Base-by-base conservation (phyloP, 2,888 invertebrate species). In the Drosophila pseudotalamancana region DNA sequence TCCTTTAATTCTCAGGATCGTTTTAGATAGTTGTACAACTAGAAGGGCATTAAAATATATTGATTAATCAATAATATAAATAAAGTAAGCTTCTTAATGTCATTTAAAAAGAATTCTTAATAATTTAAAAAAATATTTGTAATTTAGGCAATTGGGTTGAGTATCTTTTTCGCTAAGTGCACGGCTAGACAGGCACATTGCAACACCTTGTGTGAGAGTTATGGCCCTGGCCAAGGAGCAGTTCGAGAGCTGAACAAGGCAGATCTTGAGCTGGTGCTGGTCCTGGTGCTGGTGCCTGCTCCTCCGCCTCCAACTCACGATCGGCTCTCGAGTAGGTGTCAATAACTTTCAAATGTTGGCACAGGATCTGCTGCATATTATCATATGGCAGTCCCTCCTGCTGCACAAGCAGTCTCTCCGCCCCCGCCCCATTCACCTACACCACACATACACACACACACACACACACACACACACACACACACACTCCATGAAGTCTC, bases 311-410 rank as follows among this genome's bases (percentile, higher is more conserved):
- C 71, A 65, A 45, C 54, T 63, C 79, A 79, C 74, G 85, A 83
- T 85, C 60, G 32, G 40, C 29, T n/a, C 29, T n/a, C 25, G 37
- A 18, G 77, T 68, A 85, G 85, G 83, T 84, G 85, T 84, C 83
- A 84, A 84, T 84, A 84, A 80, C 83, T 84, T 85, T 84, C 85
- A 78, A 85, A 84, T 85, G 82, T 57, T 45, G 43, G 34, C 14
- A 68, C 69, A 75, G 82, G 80, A 83, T 85, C 67, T 68, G 34
- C 56, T 5, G 45, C 45, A 54, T 66, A 73, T 70, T 83, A 77
- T 83, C 68, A 77, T 76, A 65, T 48, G 49, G 40, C 48, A 34
- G 53, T 45, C 25, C 56, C 40, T 59, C 48, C 54, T 53, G 55
- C 35, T 55, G 53, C 55, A 51, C 21, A 18, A 35, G 11, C 19